Base-by-base conservation (phyloP, 2,113 vertebrate species). In the Crotalus helleri region DNA sequence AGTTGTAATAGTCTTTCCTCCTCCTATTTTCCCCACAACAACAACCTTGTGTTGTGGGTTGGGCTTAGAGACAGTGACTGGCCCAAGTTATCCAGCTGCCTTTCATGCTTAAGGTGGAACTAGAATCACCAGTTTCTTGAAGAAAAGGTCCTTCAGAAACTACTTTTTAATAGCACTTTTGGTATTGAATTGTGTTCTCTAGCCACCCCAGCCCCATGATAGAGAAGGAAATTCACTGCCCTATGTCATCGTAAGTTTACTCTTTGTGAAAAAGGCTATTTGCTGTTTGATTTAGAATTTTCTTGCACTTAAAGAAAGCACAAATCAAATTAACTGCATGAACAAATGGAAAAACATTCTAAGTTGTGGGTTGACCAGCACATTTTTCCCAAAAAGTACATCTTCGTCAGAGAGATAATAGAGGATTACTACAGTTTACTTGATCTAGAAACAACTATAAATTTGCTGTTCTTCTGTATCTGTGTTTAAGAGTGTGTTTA, bases 291-390 rank as follows among this genome's bases (percentile, higher is more conserved):
- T 21, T 90, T 94, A 92, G 33, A 49, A 85, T 93, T 85, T 21
- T 29, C 86, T 85, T 57, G 57, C 74, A 5, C 54, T 54, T 29
- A 54, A 21, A 57, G 69, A 91, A 69, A 85, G 26, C 54, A 69
- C 87, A 86, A 92, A 46, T 92, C 59, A 61, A 85, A 89, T 91
- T 54, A 93, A 24, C 44, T 92, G 88, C 58, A 90, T 5, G 49
- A 91, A 90, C 91, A 92, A 89, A 61, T 87, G 74, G 93, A 90
- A 94, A 92, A 86, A 85, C 85, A 69, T 90, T 90, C 61, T 53
- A 57, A 55, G 8, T n/a, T 23, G 33, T 44, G 58, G 85, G 21
- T 81, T 92, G 86, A 69, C 57, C 86, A 86, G 39, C 55, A 88
- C 54, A 17, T 7, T 24, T n/a, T 33, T 59, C 44, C 81, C 6